These are phyloP conservation scores for Parapsyche elsis DNA, from an alignment of 1,140 invertebrate genomes.

Conservation along the genomic window DNA sequence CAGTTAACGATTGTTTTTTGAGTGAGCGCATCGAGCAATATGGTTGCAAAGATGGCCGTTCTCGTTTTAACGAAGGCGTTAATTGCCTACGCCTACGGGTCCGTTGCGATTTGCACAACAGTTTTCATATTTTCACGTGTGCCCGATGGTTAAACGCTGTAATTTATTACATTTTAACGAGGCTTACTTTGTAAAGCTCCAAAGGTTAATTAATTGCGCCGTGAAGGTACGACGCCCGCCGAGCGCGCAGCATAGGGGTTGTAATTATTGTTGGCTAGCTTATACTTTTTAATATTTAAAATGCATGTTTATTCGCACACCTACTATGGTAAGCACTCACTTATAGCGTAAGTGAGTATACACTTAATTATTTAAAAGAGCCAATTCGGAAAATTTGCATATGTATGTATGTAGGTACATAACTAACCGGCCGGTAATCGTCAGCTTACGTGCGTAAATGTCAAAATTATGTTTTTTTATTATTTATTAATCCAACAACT, in stretches of 20 bases:
- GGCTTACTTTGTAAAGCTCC: neutral
- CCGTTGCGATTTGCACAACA: neutral
- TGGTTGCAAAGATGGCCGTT: slow-evolving; percentile 4
- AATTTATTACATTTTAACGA: slow-evolving; percentile 14
- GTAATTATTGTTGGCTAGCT: neutral
- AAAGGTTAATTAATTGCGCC: slow-evolving; percentile 14
- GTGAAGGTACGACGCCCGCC: neutral
- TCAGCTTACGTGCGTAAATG: too few relatives aligned
- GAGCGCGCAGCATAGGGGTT: neutral
- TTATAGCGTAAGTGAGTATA: neutral
- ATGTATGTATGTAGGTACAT: neutral
- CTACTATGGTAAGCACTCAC: neutral
- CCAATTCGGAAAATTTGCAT: neutral
- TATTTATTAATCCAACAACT: too few relatives aligned
- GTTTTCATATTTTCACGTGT: neutral
- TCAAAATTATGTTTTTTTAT: too few relatives aligned
- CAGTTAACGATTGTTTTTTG: neutral
- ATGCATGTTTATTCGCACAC: neutral
- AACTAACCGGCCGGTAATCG: too few relatives aligned
- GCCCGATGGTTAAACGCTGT: neutral
- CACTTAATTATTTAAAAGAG: neutral
- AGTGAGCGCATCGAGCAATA: slow-evolving; percentile 1
- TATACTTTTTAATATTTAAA: neutral
- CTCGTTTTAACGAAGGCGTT: slow-evolving; percentile 25
- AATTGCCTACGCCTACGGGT: slow-evolving; percentile 22